Conservation (phyloP, 2,888 invertebrate species). For the Drosophila mimica region DNA sequence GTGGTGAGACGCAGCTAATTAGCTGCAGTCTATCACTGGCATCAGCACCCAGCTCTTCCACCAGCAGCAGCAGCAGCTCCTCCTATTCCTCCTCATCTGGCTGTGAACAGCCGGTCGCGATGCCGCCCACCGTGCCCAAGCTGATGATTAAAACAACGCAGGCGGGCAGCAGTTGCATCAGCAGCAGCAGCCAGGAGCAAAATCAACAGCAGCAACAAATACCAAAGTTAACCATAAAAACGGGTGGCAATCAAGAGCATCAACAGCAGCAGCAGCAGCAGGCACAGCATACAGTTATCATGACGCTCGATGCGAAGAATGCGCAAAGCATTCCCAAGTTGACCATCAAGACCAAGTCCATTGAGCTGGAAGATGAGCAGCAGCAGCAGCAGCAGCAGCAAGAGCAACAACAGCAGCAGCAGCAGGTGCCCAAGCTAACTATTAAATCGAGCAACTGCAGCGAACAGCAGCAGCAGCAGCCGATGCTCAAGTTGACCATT, state of each 20-base stretch:
- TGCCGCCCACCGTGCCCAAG: constrained; percentile 86
- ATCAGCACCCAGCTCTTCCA: constrained; percentile 78
- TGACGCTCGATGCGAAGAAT: constrained; percentile 82
- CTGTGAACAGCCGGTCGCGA: constrained; percentile 77
- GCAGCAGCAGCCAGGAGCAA: constrained; percentile 61
- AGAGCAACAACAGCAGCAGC: constrained; percentile 26
- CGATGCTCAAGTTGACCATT: constrained; percentile 84
- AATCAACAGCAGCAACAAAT: constrained; percentile 55
- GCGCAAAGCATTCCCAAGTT: constrained; percentile 84
- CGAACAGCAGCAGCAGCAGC: constrained; percentile 59
- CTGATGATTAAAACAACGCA: constrained; percentile 87
- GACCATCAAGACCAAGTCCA: constrained; percentile 84
- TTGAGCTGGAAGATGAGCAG: constrained; percentile 72
- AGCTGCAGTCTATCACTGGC: constrained; percentile 80
- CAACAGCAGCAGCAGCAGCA: constrained; percentile 54
- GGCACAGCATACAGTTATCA: constrained; percentile 85
- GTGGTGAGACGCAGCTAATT: constrained; percentile 80
- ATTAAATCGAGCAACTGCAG: constrained; percentile 68
- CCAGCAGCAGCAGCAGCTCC: constrained; percentile 79
- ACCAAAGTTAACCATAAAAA: constrained; percentile 86
- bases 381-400: constrained; percentile 16
- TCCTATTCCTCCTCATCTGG: constrained; percentile 67
- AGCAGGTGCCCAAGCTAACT: constrained; percentile 78
- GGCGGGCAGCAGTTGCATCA: constrained; percentile 72
- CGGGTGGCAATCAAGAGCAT: constrained; percentile 57